Percentiles rank a stretch among this genome's conserved stretches.
Evolutionary conservation across 2,888 invertebrate species (phyloP).

Genomic region (Cremastinae sp.): DNA sequence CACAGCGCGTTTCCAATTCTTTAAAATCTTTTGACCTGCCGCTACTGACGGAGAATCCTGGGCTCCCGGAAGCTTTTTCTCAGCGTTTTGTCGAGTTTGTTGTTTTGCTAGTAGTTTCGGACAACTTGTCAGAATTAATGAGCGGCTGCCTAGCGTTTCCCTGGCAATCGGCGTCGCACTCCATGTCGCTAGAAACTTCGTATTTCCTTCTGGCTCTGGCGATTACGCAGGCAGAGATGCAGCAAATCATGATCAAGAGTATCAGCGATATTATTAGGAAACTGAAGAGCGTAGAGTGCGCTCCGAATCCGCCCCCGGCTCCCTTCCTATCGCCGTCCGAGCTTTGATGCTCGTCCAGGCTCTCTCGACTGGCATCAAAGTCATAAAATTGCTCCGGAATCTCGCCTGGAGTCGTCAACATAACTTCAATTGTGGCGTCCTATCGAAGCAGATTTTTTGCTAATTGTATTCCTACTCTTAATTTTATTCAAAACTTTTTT

Average conservation of each 20-base stretch:
- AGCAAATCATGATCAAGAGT: slow-evolving; percentile 69
- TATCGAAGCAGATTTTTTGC: too few species aligned
- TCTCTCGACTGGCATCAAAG: slow-evolving; percentile 59
- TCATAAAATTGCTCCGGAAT: slow-evolving; percentile 71
- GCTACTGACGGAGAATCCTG: not conserved
- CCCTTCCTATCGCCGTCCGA: slow-evolving; percentile 8
- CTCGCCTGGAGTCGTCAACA: slow-evolving; percentile 70
- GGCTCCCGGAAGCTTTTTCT: not conserved
- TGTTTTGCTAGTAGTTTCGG: slow-evolving; percentile 55
- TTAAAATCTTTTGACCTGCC: not conserved
- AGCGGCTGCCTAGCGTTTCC: slow-evolving; percentile 68
- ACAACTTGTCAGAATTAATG: slow-evolving; percentile 66
- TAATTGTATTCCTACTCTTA: too few species aligned
- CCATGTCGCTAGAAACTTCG: slow-evolving; percentile 62
- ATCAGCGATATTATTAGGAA: slow-evolving; percentile 65
- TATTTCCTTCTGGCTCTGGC: slow-evolving; percentile 65
- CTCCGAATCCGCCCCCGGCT: slow-evolving; percentile 30
- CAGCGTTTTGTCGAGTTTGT: slow-evolving; percentile 38
- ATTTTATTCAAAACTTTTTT: too few species aligned
- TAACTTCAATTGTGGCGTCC: slow-evolving; percentile 69
- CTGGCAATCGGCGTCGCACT: slow-evolving; percentile 70
- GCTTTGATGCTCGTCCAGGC: slow-evolving; percentile 10
- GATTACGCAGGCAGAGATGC: slow-evolving; percentile 69
- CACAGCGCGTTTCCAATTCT: too few species aligned
- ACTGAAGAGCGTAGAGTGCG: slow-evolving; percentile 66